Evolutionary conservation across 2,113 vertebrate species (phyloP), one percentile per base, ranked within the genome.

Genomic region (Chaenocephalus aceratus): DNA sequence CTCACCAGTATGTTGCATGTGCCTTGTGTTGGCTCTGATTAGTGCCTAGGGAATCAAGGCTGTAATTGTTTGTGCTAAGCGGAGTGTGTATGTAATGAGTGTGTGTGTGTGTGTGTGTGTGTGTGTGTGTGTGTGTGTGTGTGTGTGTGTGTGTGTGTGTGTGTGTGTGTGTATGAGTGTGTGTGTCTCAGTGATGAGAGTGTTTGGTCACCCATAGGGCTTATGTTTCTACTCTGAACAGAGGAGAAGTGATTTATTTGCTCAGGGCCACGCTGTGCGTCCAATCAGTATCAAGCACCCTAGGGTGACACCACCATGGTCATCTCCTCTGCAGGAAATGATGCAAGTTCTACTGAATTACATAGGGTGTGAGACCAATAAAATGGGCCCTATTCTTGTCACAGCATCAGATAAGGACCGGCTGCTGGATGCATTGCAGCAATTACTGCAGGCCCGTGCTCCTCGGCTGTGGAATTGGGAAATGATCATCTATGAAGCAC

Each of bases 21-120:
- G 92, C 81, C 91, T 93, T 82, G 83, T 94, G 92, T 92, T 93
- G 88, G 82, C 86, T 92, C 90, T 87, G 91, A 96, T 94, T 95
- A 95, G 94, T 88, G 91, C 92, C 88, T 85, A 69, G 90, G 92
- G 93, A 95, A 94, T 94, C 90, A 90, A 91, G 86, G 82, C 83
- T 85, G 83, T 94, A 95, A 95, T 95, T 95, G 93, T 94, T 93
- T 93, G 90, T 91, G 88, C 67, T 80, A 80, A 82, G 79, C 69
- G 54, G 80, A 66, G 72, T 77, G 71, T 71, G 51, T 10, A 11
- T 54, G 7, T 51, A n/a, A 23, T 44, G 45, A 51, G 62, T 58
- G 58, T 71, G 64, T 67, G 45, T 73, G 52, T 66, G 46, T 75
- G 57, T 59, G 70, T 67, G 14, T 30, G 44, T 48, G 36, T 57